These are phyloP conservation scores for Drosophila kepulauana DNA, from an alignment of 1,140 invertebrate genomes.

Conservation along the genomic window DNA sequence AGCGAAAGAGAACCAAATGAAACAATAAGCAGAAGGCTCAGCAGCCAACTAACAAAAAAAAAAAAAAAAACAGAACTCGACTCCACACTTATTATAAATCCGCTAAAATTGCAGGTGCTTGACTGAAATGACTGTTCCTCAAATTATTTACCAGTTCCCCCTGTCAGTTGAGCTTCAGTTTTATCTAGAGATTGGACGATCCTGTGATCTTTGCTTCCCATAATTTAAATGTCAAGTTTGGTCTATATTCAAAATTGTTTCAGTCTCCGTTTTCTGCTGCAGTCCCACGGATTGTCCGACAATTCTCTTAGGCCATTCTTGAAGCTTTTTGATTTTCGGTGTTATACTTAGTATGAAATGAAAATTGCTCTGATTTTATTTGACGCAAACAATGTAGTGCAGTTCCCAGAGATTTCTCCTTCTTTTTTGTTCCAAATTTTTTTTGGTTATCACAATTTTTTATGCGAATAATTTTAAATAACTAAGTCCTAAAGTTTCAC, in stretches of 20 bases:
- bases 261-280: constrained; percentile 23
- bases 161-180: constrained; percentile 10
- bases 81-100: constrained; percentile 28
- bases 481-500: too few relatives aligned
- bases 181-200: constrained; percentile 4
- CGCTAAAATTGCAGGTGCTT: constrained; percentile 55
- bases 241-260: constrained; percentile 78
- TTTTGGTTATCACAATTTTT: background rate
- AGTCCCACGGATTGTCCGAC: constrained; percentile 52
- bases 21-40: constrained; percentile 50
- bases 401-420: constrained; percentile 34
- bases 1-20: constrained; percentile 35
- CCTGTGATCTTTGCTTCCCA: constrained; percentile 59
- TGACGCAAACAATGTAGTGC: constrained; percentile 56
- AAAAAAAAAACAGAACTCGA: constrained; percentile 35
- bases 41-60: background rate
- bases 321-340: constrained; percentile 20
- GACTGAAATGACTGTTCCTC: constrained; percentile 27
- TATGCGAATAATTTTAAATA: too few relatives aligned
- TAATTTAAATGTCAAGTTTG: constrained; percentile 81
- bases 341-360: constrained; percentile 47
- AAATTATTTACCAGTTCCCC: constrained; percentile 61
- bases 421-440: background rate
- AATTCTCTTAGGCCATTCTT: constrained; percentile 57
- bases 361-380: constrained; percentile 59